A percentile compares a stretch with the other conserved stretches of the same genome.
These are phyloP conservation scores for Poeciliopsis prolifica DNA, from an alignment of 2,113 vertebrate genomes.

Conservation along the genomic window DNA sequence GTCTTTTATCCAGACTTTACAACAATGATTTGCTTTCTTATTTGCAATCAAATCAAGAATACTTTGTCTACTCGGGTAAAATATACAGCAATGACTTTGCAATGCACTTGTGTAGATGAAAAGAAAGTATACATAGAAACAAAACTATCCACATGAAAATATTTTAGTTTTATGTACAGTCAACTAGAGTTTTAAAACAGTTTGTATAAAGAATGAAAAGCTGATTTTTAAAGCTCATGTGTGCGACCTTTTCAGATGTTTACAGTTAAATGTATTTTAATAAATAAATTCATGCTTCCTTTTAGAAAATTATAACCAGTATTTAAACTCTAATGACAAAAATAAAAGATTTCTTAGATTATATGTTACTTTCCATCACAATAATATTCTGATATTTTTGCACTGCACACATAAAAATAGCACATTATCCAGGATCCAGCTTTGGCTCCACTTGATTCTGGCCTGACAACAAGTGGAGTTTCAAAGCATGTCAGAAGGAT, in stretches of 20 bases:
- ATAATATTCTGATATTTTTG: not conserved
- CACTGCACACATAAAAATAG: not conserved
- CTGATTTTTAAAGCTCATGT: not conserved
- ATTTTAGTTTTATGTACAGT: not conserved
- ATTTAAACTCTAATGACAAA: not conserved
- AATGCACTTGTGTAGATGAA: not conserved
- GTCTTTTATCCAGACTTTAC: too few relatives aligned
- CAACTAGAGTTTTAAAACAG: not conserved
- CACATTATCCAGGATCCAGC: not conserved
- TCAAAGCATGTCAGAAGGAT: slow-evolving; percentile 25
- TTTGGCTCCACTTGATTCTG: not conserved
- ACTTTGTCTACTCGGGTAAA: not conserved
- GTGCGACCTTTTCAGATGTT: not conserved
- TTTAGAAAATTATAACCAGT: not conserved
- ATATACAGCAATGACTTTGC: not conserved
- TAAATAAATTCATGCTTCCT: not conserved
- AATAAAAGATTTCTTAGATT: not conserved
- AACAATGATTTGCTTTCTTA: not conserved
- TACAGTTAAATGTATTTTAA: not conserved
- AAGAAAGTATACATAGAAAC: not conserved
- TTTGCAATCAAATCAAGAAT: not conserved
- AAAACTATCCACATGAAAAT: not conserved
- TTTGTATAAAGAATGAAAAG: not conserved
- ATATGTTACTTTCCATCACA: not conserved
- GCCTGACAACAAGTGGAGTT: slow-evolving; percentile 3